Evolutionary conservation across 1,140 invertebrate genomes (phyloP).

Genomic region (Camponotus vicinus): DNA sequence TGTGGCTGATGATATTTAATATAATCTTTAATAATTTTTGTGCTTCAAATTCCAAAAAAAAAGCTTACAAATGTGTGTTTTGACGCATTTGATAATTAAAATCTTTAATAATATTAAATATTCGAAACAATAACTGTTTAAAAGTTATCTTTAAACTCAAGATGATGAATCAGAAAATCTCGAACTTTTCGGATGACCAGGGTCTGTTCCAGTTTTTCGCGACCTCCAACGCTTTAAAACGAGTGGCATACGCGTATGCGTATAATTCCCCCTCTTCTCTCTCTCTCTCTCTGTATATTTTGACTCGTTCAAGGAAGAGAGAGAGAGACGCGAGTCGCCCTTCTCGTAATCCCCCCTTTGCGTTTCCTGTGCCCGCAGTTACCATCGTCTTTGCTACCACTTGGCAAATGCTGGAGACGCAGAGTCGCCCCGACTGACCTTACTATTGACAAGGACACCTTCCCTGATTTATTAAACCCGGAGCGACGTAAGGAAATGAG

Average conservation of each 20-base stretch:
- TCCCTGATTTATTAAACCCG: constrained; percentile 72
- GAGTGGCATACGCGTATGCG: constrained; percentile 22
- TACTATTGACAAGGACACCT: constrained; percentile 75
- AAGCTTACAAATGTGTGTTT: not conserved
- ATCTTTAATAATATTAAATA: not conserved
- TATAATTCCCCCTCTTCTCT: not conserved
- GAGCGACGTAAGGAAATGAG: constrained; percentile 67
- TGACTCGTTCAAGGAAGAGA: not conserved
- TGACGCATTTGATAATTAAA: not conserved
- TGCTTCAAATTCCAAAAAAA: not conserved
- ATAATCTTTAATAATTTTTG: not conserved
- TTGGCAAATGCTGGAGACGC: constrained; percentile 77
- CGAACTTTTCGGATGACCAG: constrained; percentile 30
- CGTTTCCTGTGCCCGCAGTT: not conserved
- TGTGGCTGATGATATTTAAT: not conserved
- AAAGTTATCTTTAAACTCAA: constrained; percentile 7
- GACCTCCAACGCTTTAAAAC: constrained; percentile 21
- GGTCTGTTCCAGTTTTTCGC: constrained; percentile 14
- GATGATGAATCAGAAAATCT: not conserved
- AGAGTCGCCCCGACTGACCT: constrained; percentile 74
- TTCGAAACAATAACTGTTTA: not conserved
- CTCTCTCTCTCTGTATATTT: constrained; percentile 6
- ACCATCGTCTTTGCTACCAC: constrained; percentile 67
- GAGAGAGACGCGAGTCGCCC: not conserved
- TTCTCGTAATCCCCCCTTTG: not conserved